These are phyloP conservation scores for Philopedon plagiatum DNA, from an alignment of 2,888 invertebrate species.

Conservation along the genomic window DNA sequence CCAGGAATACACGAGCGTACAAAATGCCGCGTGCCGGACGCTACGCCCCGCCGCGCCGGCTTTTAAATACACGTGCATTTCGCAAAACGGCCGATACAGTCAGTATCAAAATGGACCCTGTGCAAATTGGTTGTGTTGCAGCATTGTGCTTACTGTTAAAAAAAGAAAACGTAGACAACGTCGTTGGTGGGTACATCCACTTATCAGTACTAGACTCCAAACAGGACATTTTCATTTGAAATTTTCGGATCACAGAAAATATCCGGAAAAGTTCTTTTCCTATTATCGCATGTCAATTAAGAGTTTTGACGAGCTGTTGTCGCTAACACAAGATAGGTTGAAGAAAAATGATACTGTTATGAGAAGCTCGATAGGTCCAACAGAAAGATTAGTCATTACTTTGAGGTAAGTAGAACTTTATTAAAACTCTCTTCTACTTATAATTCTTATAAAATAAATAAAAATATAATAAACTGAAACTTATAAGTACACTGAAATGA, in stretches of 20 bases:
- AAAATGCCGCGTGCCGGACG: too few relatives aligned
- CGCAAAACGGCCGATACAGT: too few relatives aligned
- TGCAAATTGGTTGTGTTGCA: background rate
- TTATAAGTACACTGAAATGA: too few relatives aligned
- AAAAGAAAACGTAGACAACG: conserved; percentile 5
- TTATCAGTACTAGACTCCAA: background rate
- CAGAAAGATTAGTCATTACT: background rate
- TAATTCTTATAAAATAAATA: background rate
- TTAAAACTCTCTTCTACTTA: background rate
- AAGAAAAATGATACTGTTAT: background rate
- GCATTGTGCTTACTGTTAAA: background rate
- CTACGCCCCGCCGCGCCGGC: too few relatives aligned
- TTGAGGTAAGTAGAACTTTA: background rate
- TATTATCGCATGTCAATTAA: background rate
- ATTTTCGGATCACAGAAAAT: background rate
- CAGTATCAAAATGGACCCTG: background rate
- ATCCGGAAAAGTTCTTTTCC: background rate
- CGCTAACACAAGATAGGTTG: too few relatives aligned
- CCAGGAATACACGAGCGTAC: too few relatives aligned
- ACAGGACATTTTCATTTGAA: background rate
- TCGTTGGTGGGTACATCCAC: background rate
- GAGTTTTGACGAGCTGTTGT: background rate
- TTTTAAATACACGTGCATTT: too few relatives aligned
- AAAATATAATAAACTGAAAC: background rate
- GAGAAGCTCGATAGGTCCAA: background rate